A percentile compares a stretch with the other conserved stretches of the same genome.
Evolutionary conservation across 2,113 vertebrate genomes (phyloP).

Genomic region (Piprites chloris): DNA sequence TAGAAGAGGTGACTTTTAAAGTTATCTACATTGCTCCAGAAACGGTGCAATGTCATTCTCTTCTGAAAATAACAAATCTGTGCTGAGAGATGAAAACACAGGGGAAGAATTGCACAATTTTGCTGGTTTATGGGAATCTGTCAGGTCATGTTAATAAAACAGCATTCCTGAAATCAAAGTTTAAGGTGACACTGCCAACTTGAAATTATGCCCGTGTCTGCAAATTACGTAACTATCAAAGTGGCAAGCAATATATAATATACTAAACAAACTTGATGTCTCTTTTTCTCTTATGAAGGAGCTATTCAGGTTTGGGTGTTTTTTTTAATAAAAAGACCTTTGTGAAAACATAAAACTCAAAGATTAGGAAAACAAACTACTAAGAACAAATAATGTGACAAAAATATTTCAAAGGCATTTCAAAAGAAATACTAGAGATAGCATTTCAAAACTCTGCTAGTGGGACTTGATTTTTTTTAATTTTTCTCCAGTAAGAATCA

Average conservation of each 20-base stretch:
- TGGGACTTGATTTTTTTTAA: background rate
- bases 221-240: background rate
- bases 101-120: background rate
- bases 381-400: background rate
- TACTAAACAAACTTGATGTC: background rate
- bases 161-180: background rate
- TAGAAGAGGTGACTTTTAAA: background rate
- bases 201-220: background rate
- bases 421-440: background rate
- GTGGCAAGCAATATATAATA: background rate
- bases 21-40: background rate
- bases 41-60: background rate
- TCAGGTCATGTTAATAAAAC: background rate
- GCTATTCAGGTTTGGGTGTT: background rate
- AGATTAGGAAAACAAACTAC: background rate
- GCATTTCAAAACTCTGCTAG: background rate
- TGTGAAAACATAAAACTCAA: background rate
- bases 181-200: background rate
- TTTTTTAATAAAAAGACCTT: background rate
- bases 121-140: background rate
- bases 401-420: constrained; percentile 25
- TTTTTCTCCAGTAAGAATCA: background rate
- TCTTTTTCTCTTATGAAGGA: background rate
- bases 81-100: background rate
- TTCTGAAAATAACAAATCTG: background rate